Conservation (phyloP, 2,113 vertebrate species). For the Geococcyx californianus region DNA sequence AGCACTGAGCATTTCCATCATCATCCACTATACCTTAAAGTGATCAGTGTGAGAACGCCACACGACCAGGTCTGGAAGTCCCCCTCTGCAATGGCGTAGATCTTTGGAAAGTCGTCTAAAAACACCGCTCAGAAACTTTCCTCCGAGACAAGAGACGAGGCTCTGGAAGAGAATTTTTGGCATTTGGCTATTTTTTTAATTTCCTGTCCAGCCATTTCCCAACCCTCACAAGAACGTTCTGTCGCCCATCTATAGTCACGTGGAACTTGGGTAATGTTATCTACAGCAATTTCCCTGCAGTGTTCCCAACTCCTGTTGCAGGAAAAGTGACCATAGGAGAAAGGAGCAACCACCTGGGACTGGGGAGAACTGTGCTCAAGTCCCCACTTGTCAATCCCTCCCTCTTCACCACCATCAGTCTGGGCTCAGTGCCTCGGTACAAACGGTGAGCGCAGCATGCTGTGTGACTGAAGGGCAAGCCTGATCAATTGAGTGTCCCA, state of each 20-base stretch:
- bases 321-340: background rate
- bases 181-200: background rate
- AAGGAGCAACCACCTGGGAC: background rate
- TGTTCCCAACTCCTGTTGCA: background rate
- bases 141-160: slow-evolving; percentile 88
- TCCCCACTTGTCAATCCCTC: background rate
- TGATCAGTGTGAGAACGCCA: slow-evolving; percentile 79
- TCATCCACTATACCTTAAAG: slow-evolving; percentile 80
- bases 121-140: slow-evolving; percentile 85
- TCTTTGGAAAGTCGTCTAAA: slow-evolving; percentile 83
- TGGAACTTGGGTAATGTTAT: background rate
- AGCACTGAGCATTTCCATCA: accelerated
- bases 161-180: slow-evolving; percentile 68
- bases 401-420: background rate
- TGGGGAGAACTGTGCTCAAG: background rate
- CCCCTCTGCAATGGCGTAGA: slow-evolving; percentile 88
- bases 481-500: background rate
- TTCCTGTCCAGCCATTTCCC: background rate
- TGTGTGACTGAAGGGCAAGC: accelerated
- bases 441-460: accelerated
- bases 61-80: slow-evolving; percentile 93
- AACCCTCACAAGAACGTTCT: background rate
- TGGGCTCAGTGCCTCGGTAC: background rate
- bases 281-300: background rate
- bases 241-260: accelerated